Conservation (phyloP, 2,797 vertebrate genomes). For the Hippopotamyrus pictus region DNA sequence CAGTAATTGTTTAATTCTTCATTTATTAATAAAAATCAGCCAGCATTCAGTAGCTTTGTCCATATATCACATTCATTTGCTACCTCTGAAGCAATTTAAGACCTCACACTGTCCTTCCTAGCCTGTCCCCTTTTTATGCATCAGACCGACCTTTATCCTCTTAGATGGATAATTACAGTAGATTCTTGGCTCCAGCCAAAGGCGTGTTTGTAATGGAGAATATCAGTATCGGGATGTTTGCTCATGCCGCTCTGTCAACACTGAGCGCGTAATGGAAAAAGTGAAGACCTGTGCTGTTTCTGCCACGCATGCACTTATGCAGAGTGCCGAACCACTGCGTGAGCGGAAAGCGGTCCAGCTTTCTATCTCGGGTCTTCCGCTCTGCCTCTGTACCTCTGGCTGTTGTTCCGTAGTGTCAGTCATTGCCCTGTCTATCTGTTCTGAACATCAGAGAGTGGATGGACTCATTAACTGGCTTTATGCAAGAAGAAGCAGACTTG, state of each 20-base stretch:
- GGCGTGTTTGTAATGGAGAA: constrained; percentile 1
- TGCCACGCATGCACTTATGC: not conserved
- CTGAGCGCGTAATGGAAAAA: constrained; percentile 40
- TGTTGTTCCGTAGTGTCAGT: not conserved
- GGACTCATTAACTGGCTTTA: not conserved
- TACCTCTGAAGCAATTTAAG: not conserved
- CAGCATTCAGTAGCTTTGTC: not conserved
- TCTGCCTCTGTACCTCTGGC: not conserved
- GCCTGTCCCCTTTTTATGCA: not conserved
- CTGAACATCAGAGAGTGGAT: not conserved
- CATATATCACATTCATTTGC: not conserved
- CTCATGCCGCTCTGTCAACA: constrained; percentile 35
- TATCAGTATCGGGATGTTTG: constrained; percentile 46
- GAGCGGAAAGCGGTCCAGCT: not conserved
- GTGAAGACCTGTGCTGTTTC: constrained; percentile 7
- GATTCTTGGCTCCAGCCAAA: not conserved
- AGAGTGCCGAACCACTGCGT: not conserved
- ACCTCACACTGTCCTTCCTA: not conserved
- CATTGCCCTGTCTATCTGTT: not conserved
- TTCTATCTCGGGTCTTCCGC: constrained; percentile 30
- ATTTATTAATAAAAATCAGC: not conserved
- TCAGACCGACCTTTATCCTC: not conserved
- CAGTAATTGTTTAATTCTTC: not conserved
- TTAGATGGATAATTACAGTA: not conserved
- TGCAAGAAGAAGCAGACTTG: not conserved